A percentile compares a stretch with the other conserved stretches of the same genome.
These are phyloP conservation scores for Procambarus virginalis DNA, from an alignment of 1,140 invertebrate genomes.

Conservation along the genomic window DNA sequence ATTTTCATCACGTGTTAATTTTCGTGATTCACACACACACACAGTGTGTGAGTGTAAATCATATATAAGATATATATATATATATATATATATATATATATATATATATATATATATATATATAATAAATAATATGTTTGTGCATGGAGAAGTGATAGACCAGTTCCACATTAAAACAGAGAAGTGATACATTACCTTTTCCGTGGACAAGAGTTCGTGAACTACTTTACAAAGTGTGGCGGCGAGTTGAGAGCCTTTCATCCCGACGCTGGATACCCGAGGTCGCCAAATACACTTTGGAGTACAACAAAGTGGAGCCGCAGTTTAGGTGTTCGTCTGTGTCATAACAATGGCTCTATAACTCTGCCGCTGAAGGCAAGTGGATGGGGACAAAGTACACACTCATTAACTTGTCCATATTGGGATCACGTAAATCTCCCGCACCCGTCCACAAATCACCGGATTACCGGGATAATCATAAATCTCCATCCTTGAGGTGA, in stretches of 20 bases:
- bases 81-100: too few species aligned
- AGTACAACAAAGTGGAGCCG: not conserved
- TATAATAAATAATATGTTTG: not conserved
- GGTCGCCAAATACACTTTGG: not conserved
- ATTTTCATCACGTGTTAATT: too few species aligned
- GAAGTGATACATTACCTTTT: not conserved
- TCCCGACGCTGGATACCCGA: not conserved
- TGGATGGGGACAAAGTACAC: slow-evolving; percentile 2
- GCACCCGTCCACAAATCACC: slow-evolving; percentile 1
- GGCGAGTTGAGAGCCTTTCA: not conserved
- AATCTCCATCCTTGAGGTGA: not conserved
- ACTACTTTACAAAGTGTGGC: not conserved
- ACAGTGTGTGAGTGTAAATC: too few species aligned
- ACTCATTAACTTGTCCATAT: slow-evolving; percentile 1
- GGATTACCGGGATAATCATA: not conserved
- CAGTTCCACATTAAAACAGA: not conserved
- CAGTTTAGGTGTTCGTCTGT: not conserved
- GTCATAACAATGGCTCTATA: not conserved
- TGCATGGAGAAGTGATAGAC: not conserved
- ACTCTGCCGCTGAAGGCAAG: not conserved
- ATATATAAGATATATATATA: too few species aligned
- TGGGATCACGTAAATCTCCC: not conserved
- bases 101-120: too few species aligned
- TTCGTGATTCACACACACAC: too few species aligned
- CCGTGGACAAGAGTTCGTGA: not conserved